phyloP scores from a whole-genome alignment of 1,140 invertebrate genomes.

The Coelopa frigida region DNA sequence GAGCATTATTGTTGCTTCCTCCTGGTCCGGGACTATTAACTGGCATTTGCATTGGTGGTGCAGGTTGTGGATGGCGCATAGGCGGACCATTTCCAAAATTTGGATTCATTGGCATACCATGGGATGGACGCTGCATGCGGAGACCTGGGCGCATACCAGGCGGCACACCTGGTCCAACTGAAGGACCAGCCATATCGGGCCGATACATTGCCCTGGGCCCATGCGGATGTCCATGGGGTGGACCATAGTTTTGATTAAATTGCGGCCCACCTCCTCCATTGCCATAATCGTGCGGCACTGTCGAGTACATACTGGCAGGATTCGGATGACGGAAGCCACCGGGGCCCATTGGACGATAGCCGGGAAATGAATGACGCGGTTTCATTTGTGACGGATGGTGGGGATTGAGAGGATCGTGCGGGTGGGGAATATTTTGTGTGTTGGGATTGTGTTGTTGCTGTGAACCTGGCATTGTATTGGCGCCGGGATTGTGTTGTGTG shows the following conservation, averaged over 20 bases:
- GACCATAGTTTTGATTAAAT: conserved; percentile 7
- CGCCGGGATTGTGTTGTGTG: conserved; percentile 11
- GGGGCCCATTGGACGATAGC: conserved; percentile 8
- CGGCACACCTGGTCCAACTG: conserved; percentile 1
- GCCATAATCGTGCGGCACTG: conserved; percentile 13
- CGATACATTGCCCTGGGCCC: conserved; percentile 10
- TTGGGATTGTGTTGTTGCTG: conserved; percentile 6
- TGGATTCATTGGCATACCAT: conserved; percentile 30
- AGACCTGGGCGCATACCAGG: conserved; percentile 23
- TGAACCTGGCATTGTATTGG: conserved; percentile 7
- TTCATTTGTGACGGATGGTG: conserved; percentile 12
- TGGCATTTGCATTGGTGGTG: conserved; percentile 11
- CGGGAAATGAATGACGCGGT: conserved; percentile 12
- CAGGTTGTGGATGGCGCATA: conserved; percentile 4
- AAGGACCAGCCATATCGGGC: conserved; percentile 18
- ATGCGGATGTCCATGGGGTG: conserved; percentile 2
- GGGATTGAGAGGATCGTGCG: conserved; percentile 27
- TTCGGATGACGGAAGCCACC: conserved; percentile 13
- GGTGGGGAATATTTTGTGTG: conserved; percentile 20
- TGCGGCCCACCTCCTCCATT: background rate
- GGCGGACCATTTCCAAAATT: conserved; percentile 32
- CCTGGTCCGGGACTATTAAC: conserved; percentile 8
- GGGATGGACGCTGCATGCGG: conserved; percentile 33
- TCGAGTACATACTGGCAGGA: conserved; percentile 8
- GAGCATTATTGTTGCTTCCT: conserved; percentile 2